Percentiles rank a stretch among this genome's conserved stretches.
Conservation (phyloP, 2,888 invertebrate genomes). For the Habrosyne pyritoides region DNA sequence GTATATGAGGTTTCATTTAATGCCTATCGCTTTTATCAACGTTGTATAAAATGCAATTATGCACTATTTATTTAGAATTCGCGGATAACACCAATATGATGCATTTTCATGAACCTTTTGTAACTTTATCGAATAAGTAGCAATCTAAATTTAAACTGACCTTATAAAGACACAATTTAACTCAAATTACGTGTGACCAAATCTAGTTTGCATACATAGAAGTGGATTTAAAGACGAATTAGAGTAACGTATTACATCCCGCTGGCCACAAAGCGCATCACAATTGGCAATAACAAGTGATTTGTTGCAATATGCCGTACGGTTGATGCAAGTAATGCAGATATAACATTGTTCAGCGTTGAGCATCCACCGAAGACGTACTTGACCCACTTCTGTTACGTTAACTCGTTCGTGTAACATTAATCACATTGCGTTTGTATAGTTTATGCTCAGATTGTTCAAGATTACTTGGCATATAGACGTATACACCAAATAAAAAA, state of each 20-base stretch:
- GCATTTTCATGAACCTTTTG: too few species aligned
- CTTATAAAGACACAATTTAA: too few species aligned
- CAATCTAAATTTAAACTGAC: too few species aligned
- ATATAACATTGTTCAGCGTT: background rate
- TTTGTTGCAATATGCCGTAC: background rate
- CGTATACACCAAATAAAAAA: background rate
- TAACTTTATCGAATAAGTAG: too few species aligned
- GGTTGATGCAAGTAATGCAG: constrained; percentile 3
- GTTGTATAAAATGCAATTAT: too few species aligned
- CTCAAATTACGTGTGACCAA: background rate
- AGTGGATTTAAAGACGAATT: background rate
- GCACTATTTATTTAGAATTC: too few species aligned
- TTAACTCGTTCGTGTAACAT: background rate
- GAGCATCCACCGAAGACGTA: background rate
- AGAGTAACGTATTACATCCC: background rate
- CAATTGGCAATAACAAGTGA: constrained; percentile 5
- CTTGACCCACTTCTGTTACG: background rate
- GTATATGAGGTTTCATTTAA: too few species aligned
- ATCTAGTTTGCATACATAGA: background rate
- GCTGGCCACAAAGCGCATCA: background rate
- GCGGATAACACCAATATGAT: too few species aligned
- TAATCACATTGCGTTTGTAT: background rate
- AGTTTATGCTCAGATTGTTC: background rate
- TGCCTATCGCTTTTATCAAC: too few species aligned
- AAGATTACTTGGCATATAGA: too few species aligned